phyloP scores from a whole-genome alignment of 2,113 vertebrate species.

The Chaetodon auriga region DNA sequence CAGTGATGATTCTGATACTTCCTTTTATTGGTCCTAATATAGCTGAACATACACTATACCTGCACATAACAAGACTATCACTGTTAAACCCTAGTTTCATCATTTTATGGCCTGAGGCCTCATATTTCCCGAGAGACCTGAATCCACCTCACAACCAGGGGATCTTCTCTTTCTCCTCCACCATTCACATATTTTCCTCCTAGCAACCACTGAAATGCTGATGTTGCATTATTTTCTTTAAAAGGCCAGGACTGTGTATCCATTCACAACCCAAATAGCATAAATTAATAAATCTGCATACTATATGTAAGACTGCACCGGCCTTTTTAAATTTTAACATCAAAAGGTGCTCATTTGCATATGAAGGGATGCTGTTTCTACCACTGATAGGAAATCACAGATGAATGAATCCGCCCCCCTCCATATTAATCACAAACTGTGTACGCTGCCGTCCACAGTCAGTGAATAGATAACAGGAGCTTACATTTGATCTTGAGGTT shows the following conservation, averaged over 20 bases:
- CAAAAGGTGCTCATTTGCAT: conserved; percentile 28
- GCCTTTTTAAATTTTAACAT: conserved; percentile 45
- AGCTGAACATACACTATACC: conserved; percentile 2
- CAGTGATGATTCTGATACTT: not conserved
- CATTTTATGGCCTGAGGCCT: conserved; percentile 42
- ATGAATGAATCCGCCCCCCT: conserved; percentile 25
- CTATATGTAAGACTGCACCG: conserved; percentile 27
- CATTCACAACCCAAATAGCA: conserved; percentile 52
- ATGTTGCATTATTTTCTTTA: conserved; percentile 32
- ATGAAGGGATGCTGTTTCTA: conserved; percentile 27
- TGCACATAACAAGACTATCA: not conserved
- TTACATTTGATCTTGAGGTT: not conserved
- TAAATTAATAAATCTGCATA: conserved; percentile 67
- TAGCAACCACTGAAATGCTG: conserved; percentile 48
- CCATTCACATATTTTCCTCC: conserved; percentile 34
- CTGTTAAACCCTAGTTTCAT: conserved; percentile 41
- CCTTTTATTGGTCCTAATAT: not conserved
- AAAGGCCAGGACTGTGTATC: conserved; percentile 28
- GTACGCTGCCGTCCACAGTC: not conserved
- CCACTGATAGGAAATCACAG: conserved; percentile 24
- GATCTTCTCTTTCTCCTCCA: conserved; percentile 15
- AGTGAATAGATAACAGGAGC: not conserved
- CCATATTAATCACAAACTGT: not conserved
- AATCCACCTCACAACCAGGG: conserved; percentile 35
- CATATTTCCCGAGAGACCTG: conserved; percentile 35